Evolutionary conservation across 2,888 invertebrate genomes (phyloP).

Genomic region (Tetrapedia diversipes): DNA sequence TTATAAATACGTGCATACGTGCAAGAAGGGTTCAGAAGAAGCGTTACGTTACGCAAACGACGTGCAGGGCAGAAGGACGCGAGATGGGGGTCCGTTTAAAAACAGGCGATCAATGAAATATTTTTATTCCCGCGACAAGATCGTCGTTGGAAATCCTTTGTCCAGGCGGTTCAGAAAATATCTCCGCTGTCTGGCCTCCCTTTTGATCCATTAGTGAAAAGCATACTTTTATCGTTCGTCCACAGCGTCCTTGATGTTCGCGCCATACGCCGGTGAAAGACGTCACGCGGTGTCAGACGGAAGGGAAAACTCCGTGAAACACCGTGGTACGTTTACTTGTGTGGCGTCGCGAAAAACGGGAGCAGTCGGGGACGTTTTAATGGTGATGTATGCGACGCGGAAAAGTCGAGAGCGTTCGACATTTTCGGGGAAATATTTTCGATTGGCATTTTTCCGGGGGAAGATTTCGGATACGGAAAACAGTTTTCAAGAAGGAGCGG

Average conservation of each 20-base stretch:
- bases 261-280: neutral
- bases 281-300: neutral
- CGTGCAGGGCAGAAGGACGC: no score
- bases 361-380: no score
- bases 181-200: neutral
- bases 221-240: neutral
- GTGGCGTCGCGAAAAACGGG: neutral
- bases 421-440: no score
- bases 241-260: neutral
- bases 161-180: neutral
- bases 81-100: neutral
- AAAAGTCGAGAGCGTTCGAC: no score
- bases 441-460: no score
- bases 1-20: no score
- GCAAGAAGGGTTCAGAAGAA: no score
- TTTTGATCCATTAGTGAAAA: slow-evolving; percentile 9
- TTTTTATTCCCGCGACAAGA: neutral
- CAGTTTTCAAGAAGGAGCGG: no score
- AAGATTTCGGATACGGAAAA: no score
- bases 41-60: no score
- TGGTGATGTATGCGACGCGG: no score
- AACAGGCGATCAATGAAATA: slow-evolving; percentile 2
- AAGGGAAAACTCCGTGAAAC: neutral
- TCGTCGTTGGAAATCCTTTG: slow-evolving; percentile 3
- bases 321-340: neutral